phyloP scores from a whole-genome alignment of 2,113 vertebrate genomes.

The Rhegmatorhina hoffmannsi region DNA sequence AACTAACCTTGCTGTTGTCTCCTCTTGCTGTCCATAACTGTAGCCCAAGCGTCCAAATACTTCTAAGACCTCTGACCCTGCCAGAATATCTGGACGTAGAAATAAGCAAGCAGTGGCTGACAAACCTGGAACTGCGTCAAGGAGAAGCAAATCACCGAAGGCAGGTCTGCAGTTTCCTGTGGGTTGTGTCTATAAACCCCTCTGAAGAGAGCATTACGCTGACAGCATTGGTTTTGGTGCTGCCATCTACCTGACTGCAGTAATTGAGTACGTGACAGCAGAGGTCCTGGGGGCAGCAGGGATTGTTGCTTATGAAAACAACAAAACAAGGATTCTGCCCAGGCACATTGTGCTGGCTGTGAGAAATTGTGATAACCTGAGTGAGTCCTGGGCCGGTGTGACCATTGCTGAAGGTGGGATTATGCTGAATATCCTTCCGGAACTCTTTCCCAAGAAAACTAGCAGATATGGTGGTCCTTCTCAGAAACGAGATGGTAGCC shows the following conservation, averaged over 20 bases:
- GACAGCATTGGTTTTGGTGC: conserved; percentile 54
- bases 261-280: conserved; percentile 79
- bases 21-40: neutral
- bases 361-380: conserved; percentile 80
- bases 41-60: accelerated
- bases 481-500: neutral
- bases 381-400: conserved; percentile 70
- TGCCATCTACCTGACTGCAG: conserved; percentile 73
- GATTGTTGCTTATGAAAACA: neutral
- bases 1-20: neutral
- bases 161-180: conserved; percentile 81
- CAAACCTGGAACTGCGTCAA: neutral
- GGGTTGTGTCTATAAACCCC: conserved; percentile 67
- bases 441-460: conserved; percentile 73
- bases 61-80: neutral
- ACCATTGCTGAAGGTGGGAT: conserved; percentile 77
- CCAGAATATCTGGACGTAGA: conserved; percentile 77
- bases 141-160: conserved; percentile 37
- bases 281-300: conserved; percentile 83
- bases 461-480: accelerated
- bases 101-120: conserved; percentile 37
- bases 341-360: conserved; percentile 81
- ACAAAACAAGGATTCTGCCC: conserved; percentile 61
- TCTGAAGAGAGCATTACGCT: conserved; percentile 70
- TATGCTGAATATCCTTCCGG: conserved; percentile 72